Percentiles rank a stretch among this genome's conserved stretches.
phyloP scores from a whole-genome alignment of 2,797 vertebrate species.

The Chromis chromis region DNA sequence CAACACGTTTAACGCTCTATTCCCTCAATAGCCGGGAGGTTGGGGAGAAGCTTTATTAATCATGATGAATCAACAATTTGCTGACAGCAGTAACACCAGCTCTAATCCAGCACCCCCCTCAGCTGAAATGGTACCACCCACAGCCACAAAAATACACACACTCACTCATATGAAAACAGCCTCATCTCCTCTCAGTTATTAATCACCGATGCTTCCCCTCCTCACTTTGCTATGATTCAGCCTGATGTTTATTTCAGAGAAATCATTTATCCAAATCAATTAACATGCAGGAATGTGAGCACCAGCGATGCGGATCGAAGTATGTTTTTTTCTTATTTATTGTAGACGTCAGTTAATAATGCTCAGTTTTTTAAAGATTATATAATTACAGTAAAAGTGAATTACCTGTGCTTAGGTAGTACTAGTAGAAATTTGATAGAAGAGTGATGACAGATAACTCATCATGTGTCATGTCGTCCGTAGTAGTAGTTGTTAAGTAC shows the following conservation, averaged over 20 bases:
- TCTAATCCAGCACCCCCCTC: slow-evolving; percentile 39
- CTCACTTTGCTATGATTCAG: slow-evolving; percentile 33
- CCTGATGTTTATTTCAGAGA: slow-evolving; percentile 43
- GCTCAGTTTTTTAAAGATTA: too few relatives aligned
- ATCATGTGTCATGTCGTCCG: neutral
- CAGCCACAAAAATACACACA: slow-evolving; percentile 41
- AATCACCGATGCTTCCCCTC: slow-evolving; percentile 44
- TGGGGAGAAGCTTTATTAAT: slow-evolving; percentile 51
- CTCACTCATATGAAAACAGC: slow-evolving; percentile 25
- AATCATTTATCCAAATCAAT: slow-evolving; percentile 39
- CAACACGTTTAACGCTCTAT: slow-evolving; percentile 41
- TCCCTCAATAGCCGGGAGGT: slow-evolving; percentile 27
- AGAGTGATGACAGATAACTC: neutral
- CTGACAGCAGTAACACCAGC: slow-evolving; percentile 39
- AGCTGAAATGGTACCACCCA: slow-evolving; percentile 47
- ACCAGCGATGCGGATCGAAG: slow-evolving; percentile 1
- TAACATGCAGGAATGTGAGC: slow-evolving; percentile 20
- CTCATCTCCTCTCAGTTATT: slow-evolving; percentile 42
- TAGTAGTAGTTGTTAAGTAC: neutral
- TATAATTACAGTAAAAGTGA: neutral
- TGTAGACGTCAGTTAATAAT: too few relatives aligned
- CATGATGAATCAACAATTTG: slow-evolving; percentile 54
- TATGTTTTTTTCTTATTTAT: slow-evolving; percentile 10
- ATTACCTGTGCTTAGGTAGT: neutral
- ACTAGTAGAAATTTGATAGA: neutral